Conservation (phyloP, 2,797 vertebrate species). For the Bradypus variegatus region DNA sequence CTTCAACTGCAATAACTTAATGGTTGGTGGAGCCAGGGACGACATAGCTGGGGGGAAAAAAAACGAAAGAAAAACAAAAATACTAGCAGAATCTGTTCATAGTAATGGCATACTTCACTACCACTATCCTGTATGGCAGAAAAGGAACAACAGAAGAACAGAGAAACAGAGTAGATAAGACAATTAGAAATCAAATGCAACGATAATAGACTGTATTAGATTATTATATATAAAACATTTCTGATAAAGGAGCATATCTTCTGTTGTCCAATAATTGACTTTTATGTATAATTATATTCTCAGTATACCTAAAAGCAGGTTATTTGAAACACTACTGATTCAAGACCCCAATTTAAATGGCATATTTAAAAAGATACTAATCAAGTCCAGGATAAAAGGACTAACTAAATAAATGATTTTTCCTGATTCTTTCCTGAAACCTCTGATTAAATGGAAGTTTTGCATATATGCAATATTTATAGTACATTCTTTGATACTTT, state of each 20-base stretch:
- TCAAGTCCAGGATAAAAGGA: neutral
- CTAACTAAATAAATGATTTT: neutral
- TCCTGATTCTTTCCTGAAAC: slow-evolving; percentile 11
- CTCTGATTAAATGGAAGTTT: neutral
- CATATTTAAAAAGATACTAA: slow-evolving; percentile 1
- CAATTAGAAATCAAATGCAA: no score
- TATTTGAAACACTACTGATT: slow-evolving; percentile 10
- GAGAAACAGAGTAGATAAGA: no score
- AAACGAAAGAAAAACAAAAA: no score
- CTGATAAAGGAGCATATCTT: neutral
- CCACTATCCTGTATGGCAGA: no score
- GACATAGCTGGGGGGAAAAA: no score
- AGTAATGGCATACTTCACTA: no score
- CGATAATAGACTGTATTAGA: no score
- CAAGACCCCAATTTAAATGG: neutral
- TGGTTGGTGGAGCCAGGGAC: no score
- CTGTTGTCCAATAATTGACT: neutral
- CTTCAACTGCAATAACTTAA: no score
- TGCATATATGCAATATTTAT: neutral
- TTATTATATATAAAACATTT: neutral
- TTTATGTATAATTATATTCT: slow-evolving; percentile 34
- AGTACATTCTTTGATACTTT: neutral
- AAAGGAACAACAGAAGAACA: no score
- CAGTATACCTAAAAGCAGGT: slow-evolving; percentile 19
- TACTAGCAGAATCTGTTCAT: no score